Conservation (phyloP, 2,797 vertebrate species). For the Remorina albescens region DNA sequence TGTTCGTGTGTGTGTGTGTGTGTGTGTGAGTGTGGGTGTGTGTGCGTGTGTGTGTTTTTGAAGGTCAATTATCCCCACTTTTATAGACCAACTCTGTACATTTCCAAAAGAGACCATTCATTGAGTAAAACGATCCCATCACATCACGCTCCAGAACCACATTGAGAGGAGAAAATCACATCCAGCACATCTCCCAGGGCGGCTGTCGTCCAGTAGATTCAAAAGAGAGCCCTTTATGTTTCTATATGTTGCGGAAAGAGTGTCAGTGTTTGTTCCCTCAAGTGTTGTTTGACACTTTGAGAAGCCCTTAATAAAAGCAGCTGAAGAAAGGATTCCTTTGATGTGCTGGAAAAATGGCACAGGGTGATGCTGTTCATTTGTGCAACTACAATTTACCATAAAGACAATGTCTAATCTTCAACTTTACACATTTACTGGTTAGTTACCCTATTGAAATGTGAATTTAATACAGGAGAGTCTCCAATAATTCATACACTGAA, state of each 20-base stretch:
- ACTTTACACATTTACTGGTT: not conserved
- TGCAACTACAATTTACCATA: not conserved
- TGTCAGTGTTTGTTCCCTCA: not conserved
- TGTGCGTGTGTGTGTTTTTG: slow-evolving; percentile 17
- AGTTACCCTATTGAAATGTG: not conserved
- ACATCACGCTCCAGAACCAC: slow-evolving; percentile 74
- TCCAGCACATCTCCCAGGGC: slow-evolving; percentile 62
- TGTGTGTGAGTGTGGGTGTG: slow-evolving; percentile 33
- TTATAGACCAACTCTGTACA: slow-evolving; percentile 56
- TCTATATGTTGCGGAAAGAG: not conserved
- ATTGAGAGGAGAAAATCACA: slow-evolving; percentile 76
- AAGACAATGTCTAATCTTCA: not conserved
- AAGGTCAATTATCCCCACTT: slow-evolving; percentile 48
- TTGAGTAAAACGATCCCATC: slow-evolving; percentile 68
- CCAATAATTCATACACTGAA: not conserved
- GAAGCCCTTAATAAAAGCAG: slow-evolving; percentile 17
- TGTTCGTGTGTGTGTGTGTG: slow-evolving; percentile 9
- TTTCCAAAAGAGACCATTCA: slow-evolving; percentile 76
- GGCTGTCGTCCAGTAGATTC: slow-evolving; percentile 22
- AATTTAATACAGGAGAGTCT: not conserved
- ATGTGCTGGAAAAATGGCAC: slow-evolving; percentile 1
- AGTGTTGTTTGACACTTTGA: slow-evolving; percentile 18
- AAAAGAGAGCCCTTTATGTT: slow-evolving; percentile 17
- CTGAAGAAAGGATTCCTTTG: slow-evolving; percentile 10
- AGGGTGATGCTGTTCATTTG: not conserved